Conservation (phyloP, 2,113 vertebrate genomes). For the Argyrosomus japonicus region DNA sequence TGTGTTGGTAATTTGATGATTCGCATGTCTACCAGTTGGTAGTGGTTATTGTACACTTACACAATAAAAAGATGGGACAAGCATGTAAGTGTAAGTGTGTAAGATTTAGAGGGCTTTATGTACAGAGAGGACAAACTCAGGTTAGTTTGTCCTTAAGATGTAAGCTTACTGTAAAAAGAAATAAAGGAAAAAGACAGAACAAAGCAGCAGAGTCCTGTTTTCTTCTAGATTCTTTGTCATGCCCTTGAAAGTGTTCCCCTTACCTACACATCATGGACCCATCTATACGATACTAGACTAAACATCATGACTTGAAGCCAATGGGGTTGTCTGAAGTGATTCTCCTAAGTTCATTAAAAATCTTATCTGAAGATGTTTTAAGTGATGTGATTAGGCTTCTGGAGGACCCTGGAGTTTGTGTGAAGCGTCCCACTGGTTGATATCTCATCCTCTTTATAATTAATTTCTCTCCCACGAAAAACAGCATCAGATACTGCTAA, state of each 20-base stretch:
- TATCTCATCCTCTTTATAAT: slow-evolving; percentile 77
- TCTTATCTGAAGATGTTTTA: slow-evolving; percentile 74
- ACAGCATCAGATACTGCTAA: slow-evolving; percentile 53
- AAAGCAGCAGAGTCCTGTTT: neutral
- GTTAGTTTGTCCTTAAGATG: no score
- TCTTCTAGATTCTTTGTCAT: neutral
- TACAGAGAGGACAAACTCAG: no score
- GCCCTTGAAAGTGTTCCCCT: slow-evolving; percentile 21
- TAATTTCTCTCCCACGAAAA: slow-evolving; percentile 60
- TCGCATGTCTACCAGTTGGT: no score
- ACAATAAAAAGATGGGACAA: no score
- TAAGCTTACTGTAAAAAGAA: no score
- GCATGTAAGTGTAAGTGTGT: no score
- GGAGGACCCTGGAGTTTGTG: slow-evolving; percentile 63
- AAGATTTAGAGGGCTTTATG: no score
- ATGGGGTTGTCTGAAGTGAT: slow-evolving; percentile 59
- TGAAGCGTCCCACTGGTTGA: slow-evolving; percentile 61
- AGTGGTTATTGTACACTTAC: no score
- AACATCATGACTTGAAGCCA: slow-evolving; percentile 38
- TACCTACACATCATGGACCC: slow-evolving; percentile 37
- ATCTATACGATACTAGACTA: slow-evolving; percentile 21
- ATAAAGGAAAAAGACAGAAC: no score
- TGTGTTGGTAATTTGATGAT: no score
- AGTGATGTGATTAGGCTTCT: slow-evolving; percentile 71
- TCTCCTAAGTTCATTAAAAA: slow-evolving; percentile 71